Conservation (phyloP, 2,888 invertebrate genomes). For the Hipparchia sbordonii region DNA sequence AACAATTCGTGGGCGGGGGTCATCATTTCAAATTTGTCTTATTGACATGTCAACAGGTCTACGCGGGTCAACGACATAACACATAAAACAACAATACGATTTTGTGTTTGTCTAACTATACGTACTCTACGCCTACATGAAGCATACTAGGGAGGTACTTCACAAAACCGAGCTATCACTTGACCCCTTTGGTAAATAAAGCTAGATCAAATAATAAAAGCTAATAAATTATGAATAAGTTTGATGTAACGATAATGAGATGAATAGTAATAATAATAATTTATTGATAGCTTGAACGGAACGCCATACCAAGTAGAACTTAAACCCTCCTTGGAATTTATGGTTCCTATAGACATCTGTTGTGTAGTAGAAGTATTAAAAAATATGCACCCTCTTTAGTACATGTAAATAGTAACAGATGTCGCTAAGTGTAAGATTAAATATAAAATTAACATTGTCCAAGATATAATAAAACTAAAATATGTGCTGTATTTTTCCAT, state of each 20-base stretch:
- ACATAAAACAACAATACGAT: slow-evolving; percentile 33
- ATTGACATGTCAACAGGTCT: slow-evolving; percentile 50
- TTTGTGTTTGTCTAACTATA: slow-evolving; percentile 31
- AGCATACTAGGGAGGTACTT: slow-evolving; percentile 18
- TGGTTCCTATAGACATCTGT: not conserved
- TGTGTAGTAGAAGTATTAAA: not conserved
- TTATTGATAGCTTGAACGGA: no score
- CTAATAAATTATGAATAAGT: not conserved
- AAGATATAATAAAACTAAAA: not conserved
- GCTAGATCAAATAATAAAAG: slow-evolving; percentile 3
- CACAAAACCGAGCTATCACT: slow-evolving; percentile 26
- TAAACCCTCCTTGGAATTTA: no score
- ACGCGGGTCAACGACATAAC: slow-evolving; percentile 44
- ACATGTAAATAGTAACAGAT: not conserved
- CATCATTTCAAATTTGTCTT: slow-evolving; percentile 39
- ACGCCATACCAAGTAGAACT: no score
- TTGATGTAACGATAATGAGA: not conserved
- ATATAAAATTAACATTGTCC: not conserved
- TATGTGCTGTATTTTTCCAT: not conserved
- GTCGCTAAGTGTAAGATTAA: not conserved
- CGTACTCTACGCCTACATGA: slow-evolving; percentile 40
- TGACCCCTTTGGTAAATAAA: slow-evolving; percentile 26
- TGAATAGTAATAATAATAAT: no score
- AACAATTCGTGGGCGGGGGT: slow-evolving; percentile 40
- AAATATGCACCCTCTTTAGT: not conserved